phyloP scores from a whole-genome alignment of 1,140 invertebrate genomes.

The Paraescarpia echinospica region DNA sequence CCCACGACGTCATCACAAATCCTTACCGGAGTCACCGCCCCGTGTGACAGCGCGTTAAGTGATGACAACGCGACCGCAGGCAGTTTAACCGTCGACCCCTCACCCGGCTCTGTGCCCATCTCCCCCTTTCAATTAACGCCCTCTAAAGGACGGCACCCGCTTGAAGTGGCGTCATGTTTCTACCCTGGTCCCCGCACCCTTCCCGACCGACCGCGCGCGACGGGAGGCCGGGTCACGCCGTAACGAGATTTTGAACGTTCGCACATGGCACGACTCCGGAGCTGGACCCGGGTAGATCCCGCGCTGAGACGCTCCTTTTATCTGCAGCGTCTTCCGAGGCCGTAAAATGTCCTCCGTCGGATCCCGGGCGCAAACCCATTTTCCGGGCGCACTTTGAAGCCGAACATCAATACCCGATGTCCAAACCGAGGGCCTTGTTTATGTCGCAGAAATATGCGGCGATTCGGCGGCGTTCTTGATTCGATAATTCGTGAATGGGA shows the following conservation, averaged over 20 bases:
- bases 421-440: background rate
- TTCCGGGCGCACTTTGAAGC: background rate
- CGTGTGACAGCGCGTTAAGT: background rate
- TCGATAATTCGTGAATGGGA: background rate
- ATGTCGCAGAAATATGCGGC: background rate
- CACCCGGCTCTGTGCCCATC: no score
- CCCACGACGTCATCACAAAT: background rate
- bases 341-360: background rate
- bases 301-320: background rate
- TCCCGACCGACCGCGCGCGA: background rate
- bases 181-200: background rate
- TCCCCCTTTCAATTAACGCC: background rate
- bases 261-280: background rate
- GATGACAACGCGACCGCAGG: background rate
- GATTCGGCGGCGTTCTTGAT: background rate
- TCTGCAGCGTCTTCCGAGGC: background rate
- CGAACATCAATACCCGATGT: background rate
- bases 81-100: background rate
- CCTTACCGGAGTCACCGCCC: background rate
- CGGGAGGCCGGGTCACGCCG: background rate
- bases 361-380: background rate
- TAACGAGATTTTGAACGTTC: slow-evolving; percentile 1
- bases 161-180: background rate
- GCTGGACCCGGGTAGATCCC: background rate
- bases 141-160: background rate